A percentile compares a stretch with the other conserved stretches of the same genome.
Evolutionary conservation across 2,888 invertebrate genomes (phyloP).

Genomic region (Cephonodes hylas): DNA sequence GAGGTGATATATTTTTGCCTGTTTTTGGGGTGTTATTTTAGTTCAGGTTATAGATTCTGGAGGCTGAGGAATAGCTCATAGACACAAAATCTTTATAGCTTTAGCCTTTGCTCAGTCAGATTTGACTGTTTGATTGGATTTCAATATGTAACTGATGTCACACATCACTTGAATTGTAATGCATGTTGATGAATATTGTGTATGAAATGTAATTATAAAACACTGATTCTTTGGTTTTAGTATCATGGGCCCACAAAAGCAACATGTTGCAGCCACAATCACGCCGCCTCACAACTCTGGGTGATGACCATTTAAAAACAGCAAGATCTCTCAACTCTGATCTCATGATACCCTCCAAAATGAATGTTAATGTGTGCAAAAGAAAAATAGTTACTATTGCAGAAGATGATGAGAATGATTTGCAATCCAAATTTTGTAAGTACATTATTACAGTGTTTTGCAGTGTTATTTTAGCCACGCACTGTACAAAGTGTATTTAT

Average conservation of each 20-base stretch:
- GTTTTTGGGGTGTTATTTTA: too few species aligned
- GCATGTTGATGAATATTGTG: neutral
- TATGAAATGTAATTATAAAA: neutral
- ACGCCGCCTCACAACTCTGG: conserved; percentile 56
- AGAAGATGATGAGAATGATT: conserved; percentile 57
- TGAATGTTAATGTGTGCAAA: conserved; percentile 41
- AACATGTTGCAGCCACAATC: conserved; percentile 49
- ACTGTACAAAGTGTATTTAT: too few species aligned
- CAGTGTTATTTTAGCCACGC: too few species aligned
- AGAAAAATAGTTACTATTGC: conserved; percentile 66
- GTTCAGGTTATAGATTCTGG: too few species aligned
- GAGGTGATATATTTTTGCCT: too few species aligned
- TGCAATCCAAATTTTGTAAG: conserved; percentile 57
- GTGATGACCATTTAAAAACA: conserved; percentile 42
- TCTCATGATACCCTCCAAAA: conserved; percentile 29
- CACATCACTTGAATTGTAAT: neutral
- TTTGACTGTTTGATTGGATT: too few species aligned
- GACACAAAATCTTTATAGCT: too few species aligned
- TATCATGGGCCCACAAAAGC: conserved; percentile 47
- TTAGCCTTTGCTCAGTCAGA: too few species aligned
- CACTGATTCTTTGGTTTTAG: conserved; percentile 32
- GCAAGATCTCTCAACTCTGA: conserved; percentile 50
- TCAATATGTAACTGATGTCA: neutral
- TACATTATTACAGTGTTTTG: conserved; percentile 21
- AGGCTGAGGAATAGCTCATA: too few species aligned